Evolutionary conservation across 1,140 invertebrate genomes (phyloP).

Genomic region (Paracyclopina nana): DNA sequence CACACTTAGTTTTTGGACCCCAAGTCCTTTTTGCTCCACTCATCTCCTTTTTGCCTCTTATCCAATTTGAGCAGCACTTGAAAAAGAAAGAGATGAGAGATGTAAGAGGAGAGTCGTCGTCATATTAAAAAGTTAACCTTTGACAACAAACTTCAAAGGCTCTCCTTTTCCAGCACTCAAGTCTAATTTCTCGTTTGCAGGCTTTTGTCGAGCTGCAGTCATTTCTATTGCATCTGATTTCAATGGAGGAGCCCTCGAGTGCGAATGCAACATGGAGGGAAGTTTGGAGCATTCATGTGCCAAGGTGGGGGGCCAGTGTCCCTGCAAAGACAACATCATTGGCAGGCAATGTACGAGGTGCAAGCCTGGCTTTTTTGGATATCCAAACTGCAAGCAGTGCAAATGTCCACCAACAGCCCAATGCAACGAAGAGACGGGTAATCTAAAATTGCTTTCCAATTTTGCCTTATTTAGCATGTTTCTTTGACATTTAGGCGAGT

Average conservation of each 20-base stretch:
- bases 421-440: constrained; percentile 49
- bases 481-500: constrained; percentile 29
- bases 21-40: too few species aligned
- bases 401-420: constrained; percentile 59
- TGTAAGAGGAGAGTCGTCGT: too few species aligned
- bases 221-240: constrained; percentile 86
- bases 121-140: too few species aligned
- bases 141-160: too few species aligned
- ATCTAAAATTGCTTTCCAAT: too few species aligned
- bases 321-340: constrained; percentile 79
- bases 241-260: constrained; percentile 73
- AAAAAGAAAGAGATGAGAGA: too few species aligned
- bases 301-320: constrained; percentile 85
- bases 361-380: constrained; percentile 65
- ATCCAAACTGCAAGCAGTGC: constrained; percentile 76
- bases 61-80: too few species aligned
- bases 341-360: constrained; percentile 75
- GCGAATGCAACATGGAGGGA: constrained; percentile 72
- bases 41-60: too few species aligned
- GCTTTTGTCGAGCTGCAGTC: constrained; percentile 68
- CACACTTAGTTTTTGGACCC: too few species aligned
- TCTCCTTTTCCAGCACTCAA: too few species aligned
- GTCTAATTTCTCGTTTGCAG: too few species aligned
- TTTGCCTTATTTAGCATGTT: neutral
- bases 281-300: constrained; percentile 57